Evolutionary conservation across 2,113 vertebrate species (phyloP), one percentile per base, ranked within the genome.

Genomic region (Elachura formosa): DNA sequence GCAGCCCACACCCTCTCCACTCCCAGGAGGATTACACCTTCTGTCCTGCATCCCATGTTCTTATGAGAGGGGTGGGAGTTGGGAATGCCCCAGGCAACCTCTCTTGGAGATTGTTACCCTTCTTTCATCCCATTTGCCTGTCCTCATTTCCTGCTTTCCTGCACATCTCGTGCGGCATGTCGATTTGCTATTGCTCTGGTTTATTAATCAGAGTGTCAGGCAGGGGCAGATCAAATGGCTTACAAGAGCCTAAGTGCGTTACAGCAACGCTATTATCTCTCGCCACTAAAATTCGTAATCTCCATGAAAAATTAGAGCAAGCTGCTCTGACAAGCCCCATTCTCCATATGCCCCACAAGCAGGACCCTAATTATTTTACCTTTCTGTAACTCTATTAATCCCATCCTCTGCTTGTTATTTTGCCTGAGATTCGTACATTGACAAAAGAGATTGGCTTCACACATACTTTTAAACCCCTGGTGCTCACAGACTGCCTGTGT

Each of bases 181-280:
- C 5, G 9, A 90, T 73, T 82, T 0, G 3, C 87, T 90, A 0
- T 83, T 3, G 2, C 74, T 79, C 62, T 72, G 78, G 67, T 91
- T 89, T 96, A 94, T 96, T 94, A 96, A 93, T 93, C 85, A 94
- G 87, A 54, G 67, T 91, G 94, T 90, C 92, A 93, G 69, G 78
- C 90, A 94, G 93, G 91, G 94, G 84, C 96, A 96, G 95, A 95
- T 88, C 92, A 94, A 95, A 94, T 85, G 87, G 92, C 78, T 96
- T 91, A 90, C 90, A 72, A 94, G 90, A 93, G 90, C 71, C 95
- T 87, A 87, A 89, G 90, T 49, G 85, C 54, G 80, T 95, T 95
- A 79, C 62, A 83, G 84, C 82, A 76, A 69, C 3, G 10, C 90
- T 90, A 95, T 96, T 95, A 96, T 95, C 87, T 93, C 85, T 90